Percentiles rank a stretch among this genome's conserved stretches.
Conservation (phyloP, 2,888 invertebrate species). For the Acrobasis consociella region DNA sequence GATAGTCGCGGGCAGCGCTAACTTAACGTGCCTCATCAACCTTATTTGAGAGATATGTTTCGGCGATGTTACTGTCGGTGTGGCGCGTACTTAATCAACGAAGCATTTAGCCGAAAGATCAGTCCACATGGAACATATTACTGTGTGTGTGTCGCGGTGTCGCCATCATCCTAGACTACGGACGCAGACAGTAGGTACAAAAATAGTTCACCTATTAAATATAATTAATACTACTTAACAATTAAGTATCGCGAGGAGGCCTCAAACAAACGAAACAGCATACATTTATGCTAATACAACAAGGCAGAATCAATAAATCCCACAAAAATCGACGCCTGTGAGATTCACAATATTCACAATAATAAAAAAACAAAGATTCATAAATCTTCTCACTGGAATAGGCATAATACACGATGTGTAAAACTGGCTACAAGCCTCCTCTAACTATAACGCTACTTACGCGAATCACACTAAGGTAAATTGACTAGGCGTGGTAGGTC, state of each 20-base stretch:
- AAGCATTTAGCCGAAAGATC: constrained; percentile 53
- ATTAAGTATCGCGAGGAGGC: constrained; percentile 77
- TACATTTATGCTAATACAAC: constrained; percentile 29
- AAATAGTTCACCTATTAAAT: constrained; percentile 81
- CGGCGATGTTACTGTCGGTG: too few species aligned
- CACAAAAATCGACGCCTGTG: constrained; percentile 24
- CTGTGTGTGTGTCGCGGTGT: constrained; percentile 65
- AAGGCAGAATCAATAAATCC: constrained; percentile 32
- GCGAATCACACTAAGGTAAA: constrained; percentile 83
- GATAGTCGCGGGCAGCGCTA: too few species aligned
- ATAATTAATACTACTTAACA: constrained; percentile 81
- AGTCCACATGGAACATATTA: constrained; percentile 57
- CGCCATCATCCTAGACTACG: constrained; percentile 72
- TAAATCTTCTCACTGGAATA: constrained; percentile 43
- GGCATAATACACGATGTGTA: constrained; percentile 48
- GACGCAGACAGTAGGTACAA: constrained; percentile 78
- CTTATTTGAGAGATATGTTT: too few species aligned
- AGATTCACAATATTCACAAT: constrained; percentile 27
- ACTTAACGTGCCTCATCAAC: too few species aligned
- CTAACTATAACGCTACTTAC: constrained; percentile 73
- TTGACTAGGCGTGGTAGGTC: constrained; percentile 79
- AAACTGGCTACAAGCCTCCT: constrained; percentile 50
- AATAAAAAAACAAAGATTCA: constrained; percentile 41
- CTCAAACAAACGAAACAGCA: constrained; percentile 36
- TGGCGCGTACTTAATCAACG: constrained; percentile 29